Evolutionary conservation across 1,140 invertebrate species (phyloP).

Genomic region (Neocloeon triangulifer): DNA sequence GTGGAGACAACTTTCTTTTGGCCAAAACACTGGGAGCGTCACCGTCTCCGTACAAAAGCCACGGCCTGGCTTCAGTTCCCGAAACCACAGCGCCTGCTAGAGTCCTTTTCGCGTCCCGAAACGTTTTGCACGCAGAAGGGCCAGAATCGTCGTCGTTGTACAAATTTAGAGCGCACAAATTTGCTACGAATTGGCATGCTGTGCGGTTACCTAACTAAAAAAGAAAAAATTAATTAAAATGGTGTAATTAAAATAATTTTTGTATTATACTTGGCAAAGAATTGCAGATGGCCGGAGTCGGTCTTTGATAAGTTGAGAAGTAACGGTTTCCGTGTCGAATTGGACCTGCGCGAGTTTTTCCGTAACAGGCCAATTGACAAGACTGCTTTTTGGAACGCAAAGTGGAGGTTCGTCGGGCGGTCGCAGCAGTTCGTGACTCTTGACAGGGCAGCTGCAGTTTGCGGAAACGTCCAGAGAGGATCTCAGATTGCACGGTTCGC

Average conservation of each 20-base stretch:
- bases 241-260: background rate
- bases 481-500: slow-evolving; percentile 8
- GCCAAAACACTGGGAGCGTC: slow-evolving; percentile 21
- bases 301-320: slow-evolving; percentile 23
- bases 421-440: slow-evolving; percentile 12
- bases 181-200: slow-evolving; percentile 42
- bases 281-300: slow-evolving; percentile 21
- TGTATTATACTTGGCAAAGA: slow-evolving; percentile 23
- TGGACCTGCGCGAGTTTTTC: slow-evolving; percentile 17
- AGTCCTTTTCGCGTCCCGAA: slow-evolving; percentile 19
- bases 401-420: too few relatives aligned
- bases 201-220: slow-evolving; percentile 23
- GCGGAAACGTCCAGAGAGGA: slow-evolving; percentile 5
- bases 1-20: slow-evolving; percentile 23
- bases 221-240: slow-evolving; percentile 10
- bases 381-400: slow-evolving; percentile 17
- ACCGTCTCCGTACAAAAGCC: slow-evolving; percentile 28
- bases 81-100: too few relatives aligned
- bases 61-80: slow-evolving; percentile 17
- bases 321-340: slow-evolving; percentile 15
- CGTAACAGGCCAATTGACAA: slow-evolving; percentile 14
- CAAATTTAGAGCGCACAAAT: slow-evolving; percentile 39
- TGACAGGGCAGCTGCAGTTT: slow-evolving; percentile 13
- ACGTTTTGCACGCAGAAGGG: slow-evolving; percentile 22
- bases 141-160: slow-evolving; percentile 21